These are phyloP conservation scores for Diachasmimorpha longicaudata DNA, from an alignment of 1,140 invertebrate genomes.

Conservation along the genomic window DNA sequence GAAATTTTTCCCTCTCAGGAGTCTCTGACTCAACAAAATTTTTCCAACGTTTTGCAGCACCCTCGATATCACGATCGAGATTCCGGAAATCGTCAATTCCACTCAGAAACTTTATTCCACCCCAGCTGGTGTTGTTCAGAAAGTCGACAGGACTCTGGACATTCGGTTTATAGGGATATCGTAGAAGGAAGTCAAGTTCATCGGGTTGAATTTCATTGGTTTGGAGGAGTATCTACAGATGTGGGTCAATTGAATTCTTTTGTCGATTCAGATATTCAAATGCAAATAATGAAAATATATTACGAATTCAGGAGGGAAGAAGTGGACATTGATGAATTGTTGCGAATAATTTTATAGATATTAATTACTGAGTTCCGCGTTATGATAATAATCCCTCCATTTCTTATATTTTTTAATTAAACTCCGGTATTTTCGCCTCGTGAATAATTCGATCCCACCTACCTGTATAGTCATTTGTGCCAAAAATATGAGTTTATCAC, in stretches of 20 bases:
- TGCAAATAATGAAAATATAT: too few species aligned
- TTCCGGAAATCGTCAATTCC: constrained; percentile 83
- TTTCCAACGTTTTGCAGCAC: constrained; percentile 88
- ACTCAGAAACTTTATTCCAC: constrained; percentile 82
- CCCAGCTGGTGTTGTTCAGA: constrained; percentile 84
- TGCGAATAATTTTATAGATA: too few species aligned
- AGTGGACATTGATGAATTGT: too few species aligned
- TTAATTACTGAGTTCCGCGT: too few species aligned
- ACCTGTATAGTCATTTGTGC: constrained; percentile 88
- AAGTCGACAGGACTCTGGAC: constrained; percentile 83
- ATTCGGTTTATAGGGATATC: constrained; percentile 73
- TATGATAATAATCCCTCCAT: too few species aligned
- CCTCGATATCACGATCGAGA: constrained; percentile 92
- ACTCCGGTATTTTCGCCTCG: too few species aligned
- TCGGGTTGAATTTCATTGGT: constrained; percentile 71
- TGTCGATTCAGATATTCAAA: too few species aligned
- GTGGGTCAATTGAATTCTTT: constrained; percentile 5
- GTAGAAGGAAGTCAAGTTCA: constrained; percentile 89
- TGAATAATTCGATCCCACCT: background rate
- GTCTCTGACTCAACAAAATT: constrained; percentile 91
- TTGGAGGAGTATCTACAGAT: constrained; percentile 71
- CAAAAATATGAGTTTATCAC: constrained; percentile 90
- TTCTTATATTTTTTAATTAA: too few species aligned
- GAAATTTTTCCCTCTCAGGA: constrained; percentile 92
- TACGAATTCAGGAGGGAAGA: too few species aligned